Base-by-base conservation (phyloP, 2,888 invertebrate species). In the Aleiodes alternator region DNA sequence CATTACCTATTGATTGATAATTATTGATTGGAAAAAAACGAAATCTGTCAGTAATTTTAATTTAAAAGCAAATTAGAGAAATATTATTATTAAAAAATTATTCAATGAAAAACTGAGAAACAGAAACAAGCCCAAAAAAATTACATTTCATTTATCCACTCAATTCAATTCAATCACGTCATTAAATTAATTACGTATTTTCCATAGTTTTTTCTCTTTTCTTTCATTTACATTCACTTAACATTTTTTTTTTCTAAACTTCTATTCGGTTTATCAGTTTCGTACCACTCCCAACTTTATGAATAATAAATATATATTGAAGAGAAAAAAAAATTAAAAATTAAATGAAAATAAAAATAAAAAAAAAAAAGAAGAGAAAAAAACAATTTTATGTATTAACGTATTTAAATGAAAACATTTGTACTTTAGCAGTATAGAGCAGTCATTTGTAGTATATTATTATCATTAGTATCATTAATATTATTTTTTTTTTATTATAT, bases 351-450 rank as follows among this genome's bases (percentile, higher is more conserved):
- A 75, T 66, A 43, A 31, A 73, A 50, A 76, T 68, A 29, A 57
- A 69, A 43, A 31, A 59, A 68, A 55, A 71, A 64, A 69, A 43
- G 50, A 76, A 78, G 43, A 82, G 83, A 83, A 82, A 73, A 23
- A 81, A 82, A 78, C 80, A 72, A 78, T 76, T 76, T 61, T 76
- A 72, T 84, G 84, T 86, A 87, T 84, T 34, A 88, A 86, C 87
- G 86, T 87, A 88, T 87, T 87, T 87, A 88, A 88, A 89, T 86
- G 85, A 88, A 78, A 89, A 89, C 86, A 87, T 89, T 89, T 89
- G 89, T 89, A 89, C 89, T 89, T 88, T 88, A 88, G 88, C 88
- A 89, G 89, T 89, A 87, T 89, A 88, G 88, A 89, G 88, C 88
- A 89, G 88, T 89, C 88, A 84, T 88, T 69, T 88, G 86, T 86